Conservation (phyloP, 1,140 invertebrate genomes). For the Heliconius hewitsoni region DNA sequence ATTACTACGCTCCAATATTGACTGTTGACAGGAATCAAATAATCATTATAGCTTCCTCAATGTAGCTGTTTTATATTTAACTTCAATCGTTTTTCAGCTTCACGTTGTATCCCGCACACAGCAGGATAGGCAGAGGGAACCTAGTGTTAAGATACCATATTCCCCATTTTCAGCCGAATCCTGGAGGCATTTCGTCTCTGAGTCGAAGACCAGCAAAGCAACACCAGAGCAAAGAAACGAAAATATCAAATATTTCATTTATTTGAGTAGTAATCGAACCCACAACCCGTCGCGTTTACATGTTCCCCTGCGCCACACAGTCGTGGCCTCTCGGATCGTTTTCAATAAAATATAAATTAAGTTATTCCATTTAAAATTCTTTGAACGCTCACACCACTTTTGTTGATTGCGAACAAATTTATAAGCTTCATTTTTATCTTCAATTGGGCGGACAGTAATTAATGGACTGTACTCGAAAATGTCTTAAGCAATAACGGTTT, state of each 20-base stretch:
- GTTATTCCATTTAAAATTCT: constrained; percentile 14
- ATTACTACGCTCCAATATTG: not conserved
- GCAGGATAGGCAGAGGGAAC: too few species aligned
- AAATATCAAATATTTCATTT: too few species aligned
- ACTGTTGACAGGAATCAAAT: constrained; percentile 22
- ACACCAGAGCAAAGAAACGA: too few species aligned
- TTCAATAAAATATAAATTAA: constrained; percentile 23
- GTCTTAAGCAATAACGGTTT: constrained; percentile 6
- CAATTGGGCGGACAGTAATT: constrained; percentile 7
- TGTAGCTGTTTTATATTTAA: constrained; percentile 19
- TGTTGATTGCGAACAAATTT: constrained; percentile 11
- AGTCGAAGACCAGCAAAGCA: too few species aligned
- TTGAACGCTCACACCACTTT: not conserved
- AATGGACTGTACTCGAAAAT: not conserved
- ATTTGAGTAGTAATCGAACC: too few species aligned
- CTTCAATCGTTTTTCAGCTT: not conserved
- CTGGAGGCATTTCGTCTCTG: too few species aligned
- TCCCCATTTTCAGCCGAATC: too few species aligned
- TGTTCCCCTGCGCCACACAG: too few species aligned
- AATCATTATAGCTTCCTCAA: constrained; percentile 22
- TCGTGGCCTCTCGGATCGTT: not conserved
- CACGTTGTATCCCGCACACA: too few species aligned
- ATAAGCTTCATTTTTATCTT: constrained; percentile 9
- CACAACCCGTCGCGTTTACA: too few species aligned
- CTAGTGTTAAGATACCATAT: too few species aligned